These are phyloP conservation scores for Manis pentadactyla DNA, from an alignment of 2,797 vertebrate genomes.

Conservation along the genomic window DNA sequence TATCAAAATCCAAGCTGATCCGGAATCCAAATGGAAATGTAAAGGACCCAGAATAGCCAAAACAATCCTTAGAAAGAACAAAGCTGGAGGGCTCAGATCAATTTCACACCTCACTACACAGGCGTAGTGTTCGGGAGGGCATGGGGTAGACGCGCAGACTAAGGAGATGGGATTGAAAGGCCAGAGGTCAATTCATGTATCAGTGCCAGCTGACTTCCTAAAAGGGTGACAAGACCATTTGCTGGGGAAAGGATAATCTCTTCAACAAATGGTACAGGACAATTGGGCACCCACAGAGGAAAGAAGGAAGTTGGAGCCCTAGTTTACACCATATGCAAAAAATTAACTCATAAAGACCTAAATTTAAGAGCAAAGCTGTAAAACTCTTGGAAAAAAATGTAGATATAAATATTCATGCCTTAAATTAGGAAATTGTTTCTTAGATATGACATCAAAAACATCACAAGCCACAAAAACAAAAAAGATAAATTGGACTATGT, in stretches of 20 bases:
- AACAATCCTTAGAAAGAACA: neutral
- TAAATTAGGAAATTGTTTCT: neutral
- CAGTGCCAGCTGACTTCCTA: neutral
- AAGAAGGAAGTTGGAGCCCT: neutral
- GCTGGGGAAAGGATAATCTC: neutral
- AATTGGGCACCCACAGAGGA: neutral
- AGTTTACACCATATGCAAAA: neutral
- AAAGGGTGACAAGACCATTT: neutral
- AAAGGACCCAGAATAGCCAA: neutral
- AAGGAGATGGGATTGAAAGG: neutral
- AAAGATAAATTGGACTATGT: neutral
- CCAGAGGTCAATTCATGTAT: neutral
- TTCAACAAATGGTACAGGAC: neutral
- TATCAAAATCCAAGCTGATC: neutral
- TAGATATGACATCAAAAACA: neutral
- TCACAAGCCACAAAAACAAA: neutral
- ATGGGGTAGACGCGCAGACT: neutral
- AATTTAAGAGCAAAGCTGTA: neutral
- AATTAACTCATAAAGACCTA: neutral
- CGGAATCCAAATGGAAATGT: neutral
- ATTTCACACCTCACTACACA: neutral
- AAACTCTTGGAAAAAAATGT: neutral
- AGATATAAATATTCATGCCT: neutral
- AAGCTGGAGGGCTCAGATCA: neutral
- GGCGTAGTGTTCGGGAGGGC: neutral